Evolutionary conservation across 2,797 vertebrate species (phyloP), one percentile per base, ranked within the genome.

Genomic region (Typhlichthys eigenmanni): DNA sequence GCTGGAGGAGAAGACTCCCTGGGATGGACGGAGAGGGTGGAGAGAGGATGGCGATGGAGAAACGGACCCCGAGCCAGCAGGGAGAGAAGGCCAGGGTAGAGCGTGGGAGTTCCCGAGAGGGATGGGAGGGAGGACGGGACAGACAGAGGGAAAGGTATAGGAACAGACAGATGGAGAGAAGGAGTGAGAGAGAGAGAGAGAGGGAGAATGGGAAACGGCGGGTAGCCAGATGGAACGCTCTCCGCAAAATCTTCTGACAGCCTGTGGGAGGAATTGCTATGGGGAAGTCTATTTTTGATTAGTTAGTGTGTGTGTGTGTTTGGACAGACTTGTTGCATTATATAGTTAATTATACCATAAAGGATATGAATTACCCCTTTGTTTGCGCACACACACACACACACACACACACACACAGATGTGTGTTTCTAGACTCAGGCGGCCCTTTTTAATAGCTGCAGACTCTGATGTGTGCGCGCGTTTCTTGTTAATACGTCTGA

Each of bases 251-350:
- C 72, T 68, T 82, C 16, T 79, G 75, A 79, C 80, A 81, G 81
- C 65, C 63, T n/a, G 67, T 82, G 72, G 82, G 76, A 86, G 80
- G 72, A 74, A 80, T 68, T 54, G 74, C 78, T 82, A 70, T 54
- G 60, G 74, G 71, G 50, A 75, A 56, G 57, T 57, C 69, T 75
- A 32, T 66, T 68, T 79, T 57, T 68, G 68, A 70, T 60, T 57
- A 29, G 67, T 72, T 19, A 74, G 62, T 19, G 50, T 72, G 24
- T 11, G 8, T 51, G 53, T 57, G 9, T 67, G 61, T 78, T 82
- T 74, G 72, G 34, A 77, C 64, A 60, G 69, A 66, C 46, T 34
- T 55, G 58, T 64, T 1, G 6, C 29, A n/a, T 74, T 71, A 49
- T 32, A 49, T 54, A 14, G 32, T 76, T 72, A 65, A 81, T 75